Evolutionary conservation across 2,797 vertebrate species (phyloP).

Genomic region (Rhabdophis nuchalis): DNA sequence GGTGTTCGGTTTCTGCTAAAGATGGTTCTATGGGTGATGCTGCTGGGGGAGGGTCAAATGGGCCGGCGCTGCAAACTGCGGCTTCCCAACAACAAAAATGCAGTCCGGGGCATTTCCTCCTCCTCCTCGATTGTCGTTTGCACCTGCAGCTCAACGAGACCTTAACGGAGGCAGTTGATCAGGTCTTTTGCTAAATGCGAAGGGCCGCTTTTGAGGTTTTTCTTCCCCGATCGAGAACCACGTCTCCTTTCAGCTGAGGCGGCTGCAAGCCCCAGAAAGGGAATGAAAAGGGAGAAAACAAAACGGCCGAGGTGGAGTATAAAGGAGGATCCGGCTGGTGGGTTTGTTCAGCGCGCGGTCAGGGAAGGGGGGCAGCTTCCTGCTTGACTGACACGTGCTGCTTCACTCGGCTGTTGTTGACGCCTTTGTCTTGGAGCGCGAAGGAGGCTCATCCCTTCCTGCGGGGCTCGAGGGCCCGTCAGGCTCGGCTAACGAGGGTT

Average conservation of each 20-base stretch:
- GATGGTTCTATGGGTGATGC: background rate
- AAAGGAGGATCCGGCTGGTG: background rate
- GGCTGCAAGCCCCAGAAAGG: background rate
- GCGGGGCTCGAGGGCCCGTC: background rate
- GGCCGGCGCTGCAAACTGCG: background rate
- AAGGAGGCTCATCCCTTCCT: background rate
- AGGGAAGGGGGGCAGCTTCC: background rate
- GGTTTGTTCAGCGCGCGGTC: background rate
- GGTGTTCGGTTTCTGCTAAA: background rate
- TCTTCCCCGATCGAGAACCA: background rate
- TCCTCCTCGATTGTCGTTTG: background rate
- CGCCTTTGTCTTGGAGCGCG: constrained; percentile 13
- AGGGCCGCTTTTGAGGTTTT: background rate
- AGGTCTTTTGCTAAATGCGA: background rate
- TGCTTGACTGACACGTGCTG: constrained; percentile 12
- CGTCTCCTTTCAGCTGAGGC: too few relatives aligned
- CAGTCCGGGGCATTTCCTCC: background rate
- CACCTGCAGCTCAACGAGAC: background rate
- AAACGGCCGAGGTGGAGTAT: too few relatives aligned
- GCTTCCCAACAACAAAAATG: background rate
- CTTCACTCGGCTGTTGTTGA: background rate
- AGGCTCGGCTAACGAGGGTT: background rate
- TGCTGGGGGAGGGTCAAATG: background rate
- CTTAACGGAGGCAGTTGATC: background rate
- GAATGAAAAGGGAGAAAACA: background rate